phyloP scores from a whole-genome alignment of 2,113 vertebrate genomes.

The Hippocampus mohnikei region DNA sequence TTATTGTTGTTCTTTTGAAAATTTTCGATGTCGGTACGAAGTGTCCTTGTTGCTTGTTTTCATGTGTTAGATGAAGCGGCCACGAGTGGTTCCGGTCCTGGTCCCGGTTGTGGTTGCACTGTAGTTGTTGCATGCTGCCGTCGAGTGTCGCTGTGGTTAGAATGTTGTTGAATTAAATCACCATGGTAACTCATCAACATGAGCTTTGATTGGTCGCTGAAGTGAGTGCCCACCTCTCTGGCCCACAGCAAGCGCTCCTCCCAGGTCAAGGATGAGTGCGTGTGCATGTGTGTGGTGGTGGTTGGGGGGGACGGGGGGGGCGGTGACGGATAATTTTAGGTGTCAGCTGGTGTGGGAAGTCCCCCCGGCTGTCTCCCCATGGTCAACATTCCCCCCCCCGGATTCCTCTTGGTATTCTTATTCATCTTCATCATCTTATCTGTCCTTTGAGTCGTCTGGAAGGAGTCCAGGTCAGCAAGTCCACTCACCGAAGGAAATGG shows the following conservation, averaged over 20 bases:
- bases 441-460: not conserved
- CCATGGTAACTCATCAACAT: not conserved
- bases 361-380: conserved; percentile 28
- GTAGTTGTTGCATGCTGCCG: conserved; percentile 88
- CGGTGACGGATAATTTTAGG: conserved; percentile 31
- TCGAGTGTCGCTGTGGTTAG: conserved; percentile 82
- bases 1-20: conserved; percentile 66
- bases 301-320: conserved; percentile 6
- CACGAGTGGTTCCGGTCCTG: not conserved
- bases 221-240: not conserved
- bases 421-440: not conserved
- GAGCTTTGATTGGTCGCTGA: not conserved
- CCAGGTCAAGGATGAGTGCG: not conserved
- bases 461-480: not conserved
- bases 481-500: not conserved
- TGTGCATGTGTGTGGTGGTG: no score
- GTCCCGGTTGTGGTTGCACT: conserved; percentile 46
- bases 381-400: not conserved
- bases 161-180: conserved; percentile 83
- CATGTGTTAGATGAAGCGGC: conserved; percentile 41
- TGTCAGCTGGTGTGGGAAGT: conserved; percentile 56
- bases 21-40: conserved; percentile 53
- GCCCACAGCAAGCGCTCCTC: not conserved
- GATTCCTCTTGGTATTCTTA: not conserved
- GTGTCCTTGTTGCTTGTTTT: conserved; percentile 74